Evolutionary conservation across 2,797 vertebrate genomes (phyloP), one percentile per base, ranked within the genome.

Genomic region (Pipistrellus nathusii): DNA sequence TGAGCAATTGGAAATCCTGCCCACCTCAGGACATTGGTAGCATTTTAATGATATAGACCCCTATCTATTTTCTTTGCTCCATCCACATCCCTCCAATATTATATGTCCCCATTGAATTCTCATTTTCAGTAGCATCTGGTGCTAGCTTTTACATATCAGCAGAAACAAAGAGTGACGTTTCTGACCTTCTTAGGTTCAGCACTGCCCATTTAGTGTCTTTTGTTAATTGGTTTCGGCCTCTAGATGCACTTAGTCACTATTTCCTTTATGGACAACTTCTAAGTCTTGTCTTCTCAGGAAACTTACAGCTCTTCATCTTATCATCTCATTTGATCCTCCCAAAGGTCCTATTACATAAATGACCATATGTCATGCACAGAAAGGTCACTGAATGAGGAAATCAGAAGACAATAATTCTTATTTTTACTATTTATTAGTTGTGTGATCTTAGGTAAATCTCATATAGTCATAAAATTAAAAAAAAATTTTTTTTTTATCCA

Each of bases 381-480:
- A 91, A 92, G 38, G 57, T 68, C n/a, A 72, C 17, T 75, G 71
- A 94, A 73, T 30, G 62, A 48, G 77, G 66, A 90, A 94, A 84
- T 90, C 35, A 86, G 59, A 93, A 92, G 25, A 85, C n/a, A 85
- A 78, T 21, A 8, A 77, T 62, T 87, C 80, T 84, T 41, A 68
- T 68, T 88, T 91, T 78, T 66, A 57, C n/a, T 76, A 41, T 77
- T 93, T 89, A 62, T 68, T 93, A 87, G n/a, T 53, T 69, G 6
- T 83, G 38, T 83, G 38, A 87, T 84, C 32, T 71, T 75, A 73
- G 46, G 44, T 8, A 91, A 78, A 25, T 71, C 75, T 80, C 35
- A 9, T n/a, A 66, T 11, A 84, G 51, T 87, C 68, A 72, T 81
- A 48, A 38, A 38, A 38, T 38, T 38, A 35, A 35, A 35, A 35